Percentiles rank a stretch among this genome's conserved stretches.
These are phyloP conservation scores for Rhinophrynus dorsalis DNA, from an alignment of 2,797 vertebrate genomes.

Conservation along the genomic window DNA sequence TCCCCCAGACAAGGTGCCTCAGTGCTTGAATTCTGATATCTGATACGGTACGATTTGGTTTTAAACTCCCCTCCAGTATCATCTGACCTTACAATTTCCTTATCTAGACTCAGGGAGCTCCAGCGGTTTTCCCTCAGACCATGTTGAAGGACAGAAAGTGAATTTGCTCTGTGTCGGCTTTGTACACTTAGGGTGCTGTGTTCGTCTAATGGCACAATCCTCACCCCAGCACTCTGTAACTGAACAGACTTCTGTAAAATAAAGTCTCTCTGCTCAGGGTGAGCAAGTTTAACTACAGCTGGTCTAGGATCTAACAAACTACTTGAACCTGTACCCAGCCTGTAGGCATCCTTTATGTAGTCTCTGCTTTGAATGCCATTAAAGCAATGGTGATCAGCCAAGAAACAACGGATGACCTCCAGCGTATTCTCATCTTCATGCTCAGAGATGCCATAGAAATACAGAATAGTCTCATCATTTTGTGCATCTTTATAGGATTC, in stretches of 20 bases:
- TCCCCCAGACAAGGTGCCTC: conserved; percentile 49
- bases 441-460: conserved; percentile 74
- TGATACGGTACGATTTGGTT: conserved; percentile 33
- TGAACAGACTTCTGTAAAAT: conserved; percentile 71
- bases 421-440: conserved; percentile 69
- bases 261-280: conserved; percentile 68
- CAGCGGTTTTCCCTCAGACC: conserved; percentile 51
- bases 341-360: conserved; percentile 71
- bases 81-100: conserved; percentile 50
- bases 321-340: conserved; percentile 51
- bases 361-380: conserved; percentile 69
- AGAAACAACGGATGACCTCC: conserved; percentile 68
- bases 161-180: conserved; percentile 46
- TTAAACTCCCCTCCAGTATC: conserved; percentile 30
- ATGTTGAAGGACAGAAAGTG: conserved; percentile 49
- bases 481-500: conserved; percentile 43
- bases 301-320: conserved; percentile 61
- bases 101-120: conserved; percentile 44
- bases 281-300: conserved; percentile 68
- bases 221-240: conserved; percentile 66
- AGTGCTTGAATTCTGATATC: conserved; percentile 39
- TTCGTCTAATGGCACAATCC: conserved; percentile 62
- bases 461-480: conserved; percentile 65
- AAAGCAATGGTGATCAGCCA: conserved; percentile 68
- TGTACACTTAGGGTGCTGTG: conserved; percentile 45